Evolutionary conservation across 2,113 vertebrate species (phyloP), one percentile per base, ranked within the genome.

Genomic region (Myanophis thanlyinensis): DNA sequence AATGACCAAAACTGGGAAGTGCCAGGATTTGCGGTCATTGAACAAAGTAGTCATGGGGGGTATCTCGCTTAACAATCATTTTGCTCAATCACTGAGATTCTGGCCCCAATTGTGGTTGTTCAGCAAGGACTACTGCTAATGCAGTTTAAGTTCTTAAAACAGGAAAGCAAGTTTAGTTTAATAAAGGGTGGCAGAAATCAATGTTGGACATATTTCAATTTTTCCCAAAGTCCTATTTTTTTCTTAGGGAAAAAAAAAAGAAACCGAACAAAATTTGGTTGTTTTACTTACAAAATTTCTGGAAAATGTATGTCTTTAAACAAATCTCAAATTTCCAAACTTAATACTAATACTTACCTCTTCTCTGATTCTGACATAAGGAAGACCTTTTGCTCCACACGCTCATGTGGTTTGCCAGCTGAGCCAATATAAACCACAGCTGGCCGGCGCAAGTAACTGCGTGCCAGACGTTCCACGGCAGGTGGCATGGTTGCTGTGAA

Each of bases 401-500:
- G 98, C 96, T 99, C 99, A 4, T 99, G 99, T 35, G 99, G 99
- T 95, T 99, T 99, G 96, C 99, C 99, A 0, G 99, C 99, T 0
- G 99, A 99, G 56, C 99, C 99, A 13, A 99, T 99, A 97, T 99
- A 99, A 0, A 99, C 99, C 96, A 99, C 99, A 0, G 99, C 99
- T 0, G 99, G 98, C 1, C 99, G 98, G n/a, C 99, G 98, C 27
- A 99, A 97, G 96, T 99, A 99, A 95, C 98, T 99, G 92, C 99
- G 98, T 85, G 99, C 99, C 97, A 99, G 96, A 15, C 99, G 97
- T 96, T 99, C 99, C 95, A 99, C 99, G 0, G 99, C 98, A 0
- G 99, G 97, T 0, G 99, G 99, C 99, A 99, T 99, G 15, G 99
- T 99, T 89, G 99, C 99, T 0, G 99, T 99, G 97, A 99, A 99